These are phyloP conservation scores for Struthio camelus DNA, from an alignment of 2,113 vertebrate species.

Conservation along the genomic window DNA sequence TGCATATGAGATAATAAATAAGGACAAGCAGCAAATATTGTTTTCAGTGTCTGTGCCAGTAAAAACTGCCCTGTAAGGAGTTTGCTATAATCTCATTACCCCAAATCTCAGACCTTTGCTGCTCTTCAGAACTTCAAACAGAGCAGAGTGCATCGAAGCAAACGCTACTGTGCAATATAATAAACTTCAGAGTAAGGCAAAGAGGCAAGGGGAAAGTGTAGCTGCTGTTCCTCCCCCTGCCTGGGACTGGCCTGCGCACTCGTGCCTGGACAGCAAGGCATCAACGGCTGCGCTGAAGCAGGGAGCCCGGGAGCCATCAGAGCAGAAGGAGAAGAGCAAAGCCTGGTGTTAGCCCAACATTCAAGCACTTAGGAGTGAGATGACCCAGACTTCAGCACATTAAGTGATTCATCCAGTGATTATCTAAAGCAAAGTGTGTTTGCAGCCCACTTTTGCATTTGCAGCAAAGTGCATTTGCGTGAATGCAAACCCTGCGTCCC, in stretches of 20 bases:
- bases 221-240: not conserved
- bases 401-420: too few relatives aligned
- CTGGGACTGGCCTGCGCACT: too few relatives aligned
- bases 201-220: not conserved
- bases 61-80: not conserved
- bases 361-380: not conserved
- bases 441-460: too few relatives aligned
- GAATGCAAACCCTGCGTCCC: not conserved
- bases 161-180: not conserved
- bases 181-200: not conserved
- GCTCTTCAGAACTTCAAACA: not conserved
- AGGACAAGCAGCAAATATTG: not conserved
- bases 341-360: not conserved
- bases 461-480: not conserved
- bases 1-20: not conserved
- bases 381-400: too few relatives aligned
- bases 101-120: not conserved
- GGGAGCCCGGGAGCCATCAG: not conserved
- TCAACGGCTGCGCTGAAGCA: accelerated
- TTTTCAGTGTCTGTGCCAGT: not conserved
- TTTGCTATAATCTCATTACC: not conserved
- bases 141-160: not conserved
- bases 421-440: too few relatives aligned
- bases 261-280: not conserved
- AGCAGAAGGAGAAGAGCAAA: not conserved